Conservation (phyloP, 2,113 vertebrate species). For the Hiodon alosoides region DNA sequence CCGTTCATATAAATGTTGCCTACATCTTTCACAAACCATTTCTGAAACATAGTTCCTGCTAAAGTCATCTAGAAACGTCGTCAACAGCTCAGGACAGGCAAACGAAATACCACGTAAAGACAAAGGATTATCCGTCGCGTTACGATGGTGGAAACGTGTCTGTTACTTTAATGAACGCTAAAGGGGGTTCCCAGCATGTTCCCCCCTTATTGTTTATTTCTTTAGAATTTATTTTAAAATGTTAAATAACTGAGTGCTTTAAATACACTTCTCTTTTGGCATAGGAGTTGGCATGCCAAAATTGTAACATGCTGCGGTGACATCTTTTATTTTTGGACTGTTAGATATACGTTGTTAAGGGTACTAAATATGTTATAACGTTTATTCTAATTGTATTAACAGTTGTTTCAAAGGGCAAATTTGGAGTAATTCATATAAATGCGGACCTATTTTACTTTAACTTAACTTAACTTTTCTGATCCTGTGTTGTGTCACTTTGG, state of each 20-base stretch:
- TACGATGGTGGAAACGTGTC: constrained; percentile 5
- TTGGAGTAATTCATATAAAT: too few species aligned
- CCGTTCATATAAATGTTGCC: constrained; percentile 68
- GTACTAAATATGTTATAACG: too few species aligned
- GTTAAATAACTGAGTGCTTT: neutral
- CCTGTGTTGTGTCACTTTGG: constrained; percentile 37
- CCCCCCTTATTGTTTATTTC: neutral
- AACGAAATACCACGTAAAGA: neutral
- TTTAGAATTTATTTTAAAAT: neutral
- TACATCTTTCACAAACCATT: constrained; percentile 31
- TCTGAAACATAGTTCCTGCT: constrained; percentile 15
- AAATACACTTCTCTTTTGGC: neutral
- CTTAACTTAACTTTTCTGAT: neutral
- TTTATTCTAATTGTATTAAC: too few species aligned
- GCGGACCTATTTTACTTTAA: neutral
- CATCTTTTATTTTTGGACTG: too few species aligned
- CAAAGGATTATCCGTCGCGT: constrained; percentile 19
- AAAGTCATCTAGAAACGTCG: neutral
- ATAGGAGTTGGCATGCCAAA: neutral
- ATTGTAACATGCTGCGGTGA: too few species aligned
- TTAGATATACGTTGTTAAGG: too few species aligned
- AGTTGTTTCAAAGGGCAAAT: too few species aligned
- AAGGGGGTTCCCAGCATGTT: neutral
- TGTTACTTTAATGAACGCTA: neutral
- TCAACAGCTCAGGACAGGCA: neutral